Evolutionary conservation across 1,140 invertebrate species (phyloP).

Genomic region (Littorina saxatilis): DNA sequence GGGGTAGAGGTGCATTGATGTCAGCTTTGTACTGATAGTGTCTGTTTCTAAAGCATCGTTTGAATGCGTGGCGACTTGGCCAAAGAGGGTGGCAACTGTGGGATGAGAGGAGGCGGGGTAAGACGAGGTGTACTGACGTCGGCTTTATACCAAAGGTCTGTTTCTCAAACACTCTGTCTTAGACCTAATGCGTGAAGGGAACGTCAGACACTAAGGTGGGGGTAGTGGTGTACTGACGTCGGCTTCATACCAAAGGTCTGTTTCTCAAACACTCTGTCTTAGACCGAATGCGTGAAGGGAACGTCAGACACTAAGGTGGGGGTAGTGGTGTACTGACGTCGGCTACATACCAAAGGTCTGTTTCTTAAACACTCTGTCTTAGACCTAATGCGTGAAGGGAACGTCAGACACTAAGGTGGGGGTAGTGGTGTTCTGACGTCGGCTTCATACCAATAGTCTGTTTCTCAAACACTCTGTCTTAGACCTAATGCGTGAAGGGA

Average conservation of each 20-base stretch:
- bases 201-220: too few species aligned
- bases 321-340: constrained; percentile 37
- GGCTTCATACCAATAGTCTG: too few species aligned
- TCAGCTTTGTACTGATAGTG: background rate
- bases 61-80: background rate
- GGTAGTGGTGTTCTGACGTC: too few species aligned
- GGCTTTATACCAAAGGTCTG: constrained; percentile 63
- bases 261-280: too few species aligned
- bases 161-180: background rate
- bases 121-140: constrained; percentile 64
- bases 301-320: background rate
- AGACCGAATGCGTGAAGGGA: background rate
- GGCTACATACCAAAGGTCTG: background rate
- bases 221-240: background rate
- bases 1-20: background rate
- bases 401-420: too few species aligned
- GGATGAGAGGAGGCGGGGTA: constrained; percentile 58
- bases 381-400: too few species aligned
- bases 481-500: too few species aligned
- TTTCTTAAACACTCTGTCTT: background rate
- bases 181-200: background rate
- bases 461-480: too few species aligned
- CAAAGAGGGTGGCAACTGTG: background rate
- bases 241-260: background rate
- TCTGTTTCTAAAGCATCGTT: background rate